phyloP scores from a whole-genome alignment of 2,888 invertebrate genomes.

The Deroplatys truncata region DNA sequence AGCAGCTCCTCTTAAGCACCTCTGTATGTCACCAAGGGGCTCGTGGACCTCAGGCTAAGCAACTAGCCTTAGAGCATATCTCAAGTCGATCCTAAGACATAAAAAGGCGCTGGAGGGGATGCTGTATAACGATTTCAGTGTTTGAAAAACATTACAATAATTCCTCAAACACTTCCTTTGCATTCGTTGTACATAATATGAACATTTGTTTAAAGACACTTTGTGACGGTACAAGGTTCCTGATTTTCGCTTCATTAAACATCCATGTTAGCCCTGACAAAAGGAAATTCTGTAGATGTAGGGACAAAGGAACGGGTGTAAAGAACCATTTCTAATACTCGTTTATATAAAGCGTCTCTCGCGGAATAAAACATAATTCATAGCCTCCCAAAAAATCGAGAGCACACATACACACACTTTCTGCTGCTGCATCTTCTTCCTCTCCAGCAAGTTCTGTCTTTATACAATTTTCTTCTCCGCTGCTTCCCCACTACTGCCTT shows the following conservation, averaged over 20 bases:
- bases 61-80: no score
- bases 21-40: no score
- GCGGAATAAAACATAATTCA: background rate
- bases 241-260: background rate
- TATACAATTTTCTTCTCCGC: constrained; percentile 12
- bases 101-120: no score
- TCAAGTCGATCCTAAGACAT: no score
- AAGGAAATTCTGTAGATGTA: background rate
- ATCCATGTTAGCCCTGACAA: background rate
- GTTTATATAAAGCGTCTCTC: background rate
- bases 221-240: background rate
- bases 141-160: background rate
- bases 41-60: no score
- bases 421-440: background rate
- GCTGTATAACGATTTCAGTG: no score
- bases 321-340: background rate
- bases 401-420: background rate
- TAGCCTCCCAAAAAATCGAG: background rate
- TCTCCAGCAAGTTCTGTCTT: constrained; percentile 1
- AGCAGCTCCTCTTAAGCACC: no score
- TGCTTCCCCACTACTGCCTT: background rate
- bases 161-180: background rate
- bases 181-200: background rate
- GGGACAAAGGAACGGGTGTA: background rate
- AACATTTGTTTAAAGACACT: background rate